phyloP scores from a whole-genome alignment of 2,888 invertebrate genomes.

The Amiota minor region DNA sequence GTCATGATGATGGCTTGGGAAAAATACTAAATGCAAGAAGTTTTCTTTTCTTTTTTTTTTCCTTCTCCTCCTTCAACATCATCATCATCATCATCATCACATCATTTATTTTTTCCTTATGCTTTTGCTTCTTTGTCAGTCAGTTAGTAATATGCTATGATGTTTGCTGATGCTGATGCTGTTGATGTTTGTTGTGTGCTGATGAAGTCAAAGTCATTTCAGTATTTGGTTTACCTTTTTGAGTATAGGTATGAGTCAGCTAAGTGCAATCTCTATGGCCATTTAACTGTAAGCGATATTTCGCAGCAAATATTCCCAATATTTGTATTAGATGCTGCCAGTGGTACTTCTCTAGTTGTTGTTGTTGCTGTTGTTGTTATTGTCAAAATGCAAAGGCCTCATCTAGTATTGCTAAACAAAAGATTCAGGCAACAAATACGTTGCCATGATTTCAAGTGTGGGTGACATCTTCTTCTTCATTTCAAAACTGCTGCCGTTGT shows the following conservation, averaged over 20 bases:
- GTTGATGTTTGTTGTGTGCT: too few relatives aligned
- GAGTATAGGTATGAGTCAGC: slow-evolving; percentile 61
- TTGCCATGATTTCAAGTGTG: slow-evolving; percentile 60
- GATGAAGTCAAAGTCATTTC: too few relatives aligned
- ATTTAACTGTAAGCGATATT: slow-evolving; percentile 66
- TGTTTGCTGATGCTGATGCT: too few relatives aligned
- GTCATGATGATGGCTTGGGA: slow-evolving; percentile 50
- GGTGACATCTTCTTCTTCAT: slow-evolving; percentile 67
- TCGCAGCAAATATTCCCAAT: slow-evolving; percentile 56
- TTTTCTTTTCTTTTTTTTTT: neutral
- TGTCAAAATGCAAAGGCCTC: slow-evolving; percentile 8
- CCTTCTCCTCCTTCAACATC: too few relatives aligned
- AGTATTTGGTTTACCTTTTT: neutral
- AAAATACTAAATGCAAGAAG: slow-evolving; percentile 37
- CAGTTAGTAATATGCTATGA: too few relatives aligned
- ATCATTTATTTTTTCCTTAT: too few relatives aligned
- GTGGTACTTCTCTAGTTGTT: neutral
- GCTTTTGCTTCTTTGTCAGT: too few relatives aligned
- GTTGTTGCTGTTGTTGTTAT: neutral
- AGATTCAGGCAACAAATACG: slow-evolving; percentile 61
- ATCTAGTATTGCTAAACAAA: slow-evolving; percentile 57
- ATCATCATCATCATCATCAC: too few relatives aligned
- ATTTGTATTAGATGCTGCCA: slow-evolving; percentile 53
- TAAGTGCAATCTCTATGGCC: slow-evolving; percentile 66
- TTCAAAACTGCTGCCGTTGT: neutral